These are phyloP conservation scores for Plemyria rubiginata DNA, from an alignment of 2,888 invertebrate genomes.

Conservation along the genomic window DNA sequence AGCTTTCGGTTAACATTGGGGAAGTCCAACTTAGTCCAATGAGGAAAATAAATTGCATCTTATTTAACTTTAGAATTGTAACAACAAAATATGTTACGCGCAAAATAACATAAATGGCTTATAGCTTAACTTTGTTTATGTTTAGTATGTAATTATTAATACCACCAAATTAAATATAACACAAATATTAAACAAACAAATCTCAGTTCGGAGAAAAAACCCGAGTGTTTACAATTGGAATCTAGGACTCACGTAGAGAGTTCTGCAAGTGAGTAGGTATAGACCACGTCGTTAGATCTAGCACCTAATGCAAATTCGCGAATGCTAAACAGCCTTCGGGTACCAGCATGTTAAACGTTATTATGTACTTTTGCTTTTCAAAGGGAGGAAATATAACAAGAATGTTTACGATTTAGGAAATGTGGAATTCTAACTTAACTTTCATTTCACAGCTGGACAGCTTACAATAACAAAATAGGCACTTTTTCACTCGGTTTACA, in stretches of 20 bases:
- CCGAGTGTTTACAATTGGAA: slow-evolving; percentile 49
- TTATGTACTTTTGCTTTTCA: slow-evolving; percentile 32
- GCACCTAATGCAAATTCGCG: slow-evolving; percentile 31
- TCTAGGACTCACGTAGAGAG: slow-evolving; percentile 50
- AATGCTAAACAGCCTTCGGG: slow-evolving; percentile 23
- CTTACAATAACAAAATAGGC: slow-evolving; percentile 8
- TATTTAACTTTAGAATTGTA: slow-evolving; percentile 35
- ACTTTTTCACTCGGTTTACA: no score
- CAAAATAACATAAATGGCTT: no score
- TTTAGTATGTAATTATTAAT: neutral
- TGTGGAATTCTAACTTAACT: slow-evolving; percentile 24
- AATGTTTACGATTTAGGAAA: slow-evolving; percentile 30
- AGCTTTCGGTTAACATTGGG: slow-evolving; percentile 67
- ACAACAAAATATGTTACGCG: neutral
- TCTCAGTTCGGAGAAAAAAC: slow-evolving; percentile 10
- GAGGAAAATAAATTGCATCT: slow-evolving; percentile 59
- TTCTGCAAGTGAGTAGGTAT: slow-evolving; percentile 31
- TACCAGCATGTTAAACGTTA: slow-evolving; percentile 31
- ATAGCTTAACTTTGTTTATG: no score
- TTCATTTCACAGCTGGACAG: slow-evolving; percentile 19
- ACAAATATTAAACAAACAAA: slow-evolving; percentile 10
- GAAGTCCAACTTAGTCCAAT: slow-evolving; percentile 60
- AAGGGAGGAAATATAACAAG: slow-evolving; percentile 16
- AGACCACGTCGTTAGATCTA: slow-evolving; percentile 29
- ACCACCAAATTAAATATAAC: neutral